Base-by-base conservation (phyloP, 1,140 invertebrate species). In the Trachelipus rathkii region DNA sequence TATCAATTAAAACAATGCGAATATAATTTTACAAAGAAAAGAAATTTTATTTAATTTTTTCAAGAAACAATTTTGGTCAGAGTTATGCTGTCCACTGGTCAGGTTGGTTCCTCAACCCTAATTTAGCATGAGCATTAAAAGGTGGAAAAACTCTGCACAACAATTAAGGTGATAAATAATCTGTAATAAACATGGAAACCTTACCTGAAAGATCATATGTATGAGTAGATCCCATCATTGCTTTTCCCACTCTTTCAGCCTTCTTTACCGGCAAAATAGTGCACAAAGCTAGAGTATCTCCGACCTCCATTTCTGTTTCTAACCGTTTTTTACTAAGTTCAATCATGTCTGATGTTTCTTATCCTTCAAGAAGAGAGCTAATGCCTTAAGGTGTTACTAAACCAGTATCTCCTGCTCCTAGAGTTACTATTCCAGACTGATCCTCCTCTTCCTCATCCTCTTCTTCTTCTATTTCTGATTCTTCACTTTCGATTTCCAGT, bases 341-440 rank as follows among this genome's bases (percentile, higher is more conserved):
- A 84, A 99, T 99, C 71, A 95, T 95, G 83, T 99, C 97, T 0
- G 97, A 97, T 0, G 97, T 99, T 87, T 99, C 97, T 82, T 98
- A 89, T 72, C 97, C 97, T 69, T 94, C 91, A 24, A 96, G 95
- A 73, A 99, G 92, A 67, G 95, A 97, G 44, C 94, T 92, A 74
- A 98, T 91, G 44, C 97, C 97, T 81, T 95, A 95, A 0, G 97
- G 97, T 24, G 97, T 99, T 0, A 94, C 92, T 50, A 99, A 86
- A 7, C 95, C 96, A 43, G 85, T 85, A 44, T 86, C 84, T 85
- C 95, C 93, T 4, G 90, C 84, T 85, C 95, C 93, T 4, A 90
- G 91, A 11, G 91, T 93, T 0, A 92, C 90, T 72, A 93, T 84
- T 3, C 92, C 92, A 75, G 89, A 91, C 15, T 89, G 88, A 82